phyloP scores from a whole-genome alignment of 2,888 invertebrate species.

The Leptinotarsa haldemani region DNA sequence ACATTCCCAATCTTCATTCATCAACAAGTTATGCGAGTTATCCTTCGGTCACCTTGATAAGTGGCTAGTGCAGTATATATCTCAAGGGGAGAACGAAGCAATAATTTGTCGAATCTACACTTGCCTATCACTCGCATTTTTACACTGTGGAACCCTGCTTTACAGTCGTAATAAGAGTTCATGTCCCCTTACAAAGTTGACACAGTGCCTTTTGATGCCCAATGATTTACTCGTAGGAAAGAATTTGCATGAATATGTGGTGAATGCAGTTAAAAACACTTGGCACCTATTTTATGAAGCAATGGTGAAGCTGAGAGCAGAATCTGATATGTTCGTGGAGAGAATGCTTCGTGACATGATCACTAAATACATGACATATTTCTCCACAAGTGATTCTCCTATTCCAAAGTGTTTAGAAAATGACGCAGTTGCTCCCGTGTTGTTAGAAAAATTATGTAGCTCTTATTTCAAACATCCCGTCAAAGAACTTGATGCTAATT shows the following conservation, averaged over 20 bases:
- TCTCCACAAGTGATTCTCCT: constrained; percentile 57
- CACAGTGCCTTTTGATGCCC: constrained; percentile 68
- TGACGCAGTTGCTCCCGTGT: constrained; percentile 50
- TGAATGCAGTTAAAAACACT: constrained; percentile 67
- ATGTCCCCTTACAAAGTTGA: constrained; percentile 68
- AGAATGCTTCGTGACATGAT: constrained; percentile 68
- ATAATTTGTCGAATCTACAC: constrained; percentile 59
- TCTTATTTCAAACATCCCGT: constrained; percentile 58
- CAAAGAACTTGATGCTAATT: constrained; percentile 57
- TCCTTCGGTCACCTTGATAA: constrained; percentile 58
- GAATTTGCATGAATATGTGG: constrained; percentile 59
- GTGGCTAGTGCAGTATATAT: constrained; percentile 54
- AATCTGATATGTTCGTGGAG: constrained; percentile 66
- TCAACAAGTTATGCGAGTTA: constrained; percentile 56
- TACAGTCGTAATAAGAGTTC: constrained; percentile 60
- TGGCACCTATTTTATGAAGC: constrained; percentile 69
- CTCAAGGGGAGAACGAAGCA: constrained; percentile 55
- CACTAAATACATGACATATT: constrained; percentile 60
- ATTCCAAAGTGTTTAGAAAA: constrained; percentile 56
- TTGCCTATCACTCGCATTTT: constrained; percentile 56
- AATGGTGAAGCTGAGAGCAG: constrained; percentile 66
- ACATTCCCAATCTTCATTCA: constrained; percentile 41
- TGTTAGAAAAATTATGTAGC: constrained; percentile 58
- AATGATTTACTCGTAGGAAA: constrained; percentile 67
- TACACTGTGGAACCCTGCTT: constrained; percentile 57